Percentiles rank a stretch among this genome's conserved stretches.
Evolutionary conservation across 1,140 invertebrate genomes (phyloP).

Genomic region (Chionoecetes opilio): DNA sequence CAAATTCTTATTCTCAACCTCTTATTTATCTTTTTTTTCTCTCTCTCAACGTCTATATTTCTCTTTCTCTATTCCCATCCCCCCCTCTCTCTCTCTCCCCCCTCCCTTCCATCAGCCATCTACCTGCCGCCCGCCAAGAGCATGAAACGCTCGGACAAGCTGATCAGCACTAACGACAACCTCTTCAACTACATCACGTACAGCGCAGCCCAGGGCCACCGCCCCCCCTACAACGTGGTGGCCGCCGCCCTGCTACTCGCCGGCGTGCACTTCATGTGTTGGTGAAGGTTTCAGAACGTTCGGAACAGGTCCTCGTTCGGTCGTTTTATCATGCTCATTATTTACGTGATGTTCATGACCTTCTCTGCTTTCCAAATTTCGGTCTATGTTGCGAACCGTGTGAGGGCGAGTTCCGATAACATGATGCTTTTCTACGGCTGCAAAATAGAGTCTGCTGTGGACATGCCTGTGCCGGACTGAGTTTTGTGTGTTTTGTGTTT

Average conservation of each 20-base stretch:
- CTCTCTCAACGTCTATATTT: too few species aligned
- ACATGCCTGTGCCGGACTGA: background rate
- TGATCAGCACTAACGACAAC: slow-evolving; percentile 38
- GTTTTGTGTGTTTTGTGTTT: background rate
- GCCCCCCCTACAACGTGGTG: slow-evolving; percentile 16
- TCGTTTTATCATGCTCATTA: background rate
- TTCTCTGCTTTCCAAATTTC: slow-evolving; percentile 49
- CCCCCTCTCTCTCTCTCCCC: background rate
- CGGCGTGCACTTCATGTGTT: slow-evolving; percentile 64
- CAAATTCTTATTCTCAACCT: too few species aligned
- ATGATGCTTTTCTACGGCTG: background rate
- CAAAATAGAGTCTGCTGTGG: background rate
- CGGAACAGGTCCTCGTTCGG: slow-evolving; percentile 22
- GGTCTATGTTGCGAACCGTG: background rate
- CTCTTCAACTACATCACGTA: slow-evolving; percentile 61
- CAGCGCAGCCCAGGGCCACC: background rate
- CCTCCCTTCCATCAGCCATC: slow-evolving; percentile 25
- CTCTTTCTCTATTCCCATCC: too few species aligned
- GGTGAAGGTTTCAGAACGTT: slow-evolving; percentile 50
- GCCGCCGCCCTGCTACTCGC: slow-evolving; percentile 55
- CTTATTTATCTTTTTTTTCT: too few species aligned
- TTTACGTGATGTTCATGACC: background rate
- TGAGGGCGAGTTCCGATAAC: background rate
- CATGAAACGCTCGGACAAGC: slow-evolving; percentile 44
- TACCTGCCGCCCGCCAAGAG: background rate